Evolutionary conservation across 2,888 invertebrate species (phyloP).

Genomic region (Atrina japonica): DNA sequence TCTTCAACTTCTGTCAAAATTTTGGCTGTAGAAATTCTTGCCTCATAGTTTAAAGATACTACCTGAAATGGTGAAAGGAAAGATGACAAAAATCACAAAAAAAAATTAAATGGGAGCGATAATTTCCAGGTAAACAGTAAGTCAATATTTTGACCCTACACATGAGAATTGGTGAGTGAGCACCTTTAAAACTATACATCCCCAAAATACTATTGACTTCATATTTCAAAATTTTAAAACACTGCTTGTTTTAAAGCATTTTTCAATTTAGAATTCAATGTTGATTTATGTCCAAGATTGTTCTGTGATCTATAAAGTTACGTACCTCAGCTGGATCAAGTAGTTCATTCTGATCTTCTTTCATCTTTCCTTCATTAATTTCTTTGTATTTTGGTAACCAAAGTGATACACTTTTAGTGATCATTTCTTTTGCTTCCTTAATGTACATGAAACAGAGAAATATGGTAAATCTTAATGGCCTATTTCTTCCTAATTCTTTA

Average conservation of each 20-base stretch:
- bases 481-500: no score
- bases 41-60: conserved; percentile 75
- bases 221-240: not conserved
- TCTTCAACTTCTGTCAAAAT: conserved; percentile 81
- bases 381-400: conserved; percentile 78
- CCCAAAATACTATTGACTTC: no score
- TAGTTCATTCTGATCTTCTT: conserved; percentile 51
- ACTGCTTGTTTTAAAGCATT: not conserved
- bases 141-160: no score
- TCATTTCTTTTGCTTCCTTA: conserved; percentile 78
- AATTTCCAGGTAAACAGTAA: no score
- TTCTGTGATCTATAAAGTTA: not conserved
- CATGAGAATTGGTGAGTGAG: no score
- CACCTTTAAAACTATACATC: no score
- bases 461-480: no score
- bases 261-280: no score
- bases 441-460: not conserved
- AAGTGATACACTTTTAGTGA: conserved; percentile 79
- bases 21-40: conserved; percentile 78
- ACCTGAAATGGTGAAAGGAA: conserved; percentile 50
- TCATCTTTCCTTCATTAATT: conserved; percentile 48
- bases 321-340: conserved; percentile 67
- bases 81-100: not conserved
- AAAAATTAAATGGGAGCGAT: not conserved
- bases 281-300: no score